Percentiles rank a stretch among this genome's conserved stretches.
phyloP scores from a whole-genome alignment of 2,113 vertebrate species.

The Bujurquina vittata region DNA sequence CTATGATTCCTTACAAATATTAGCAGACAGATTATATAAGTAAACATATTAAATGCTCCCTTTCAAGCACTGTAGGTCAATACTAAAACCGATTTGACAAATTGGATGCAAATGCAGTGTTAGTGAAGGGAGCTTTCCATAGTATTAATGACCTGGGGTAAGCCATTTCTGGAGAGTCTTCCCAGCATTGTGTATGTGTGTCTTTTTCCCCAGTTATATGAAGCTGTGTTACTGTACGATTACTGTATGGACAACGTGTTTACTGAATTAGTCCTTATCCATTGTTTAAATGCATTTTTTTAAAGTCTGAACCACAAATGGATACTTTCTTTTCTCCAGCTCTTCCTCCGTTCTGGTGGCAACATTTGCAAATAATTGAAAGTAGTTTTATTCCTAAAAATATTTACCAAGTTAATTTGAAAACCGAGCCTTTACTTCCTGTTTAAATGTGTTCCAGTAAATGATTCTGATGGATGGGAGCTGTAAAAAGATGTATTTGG shows the following conservation, averaged over 20 bases:
- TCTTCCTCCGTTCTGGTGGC: neutral
- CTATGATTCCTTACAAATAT: neutral
- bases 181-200: slow-evolving; percentile 48
- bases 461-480: neutral
- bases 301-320: neutral
- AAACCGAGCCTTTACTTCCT: neutral
- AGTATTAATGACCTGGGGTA: neutral
- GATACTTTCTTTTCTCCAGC: neutral
- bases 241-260: slow-evolving; percentile 68
- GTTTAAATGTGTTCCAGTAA: neutral
- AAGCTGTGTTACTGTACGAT: slow-evolving; percentile 74
- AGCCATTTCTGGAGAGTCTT: slow-evolving; percentile 38
- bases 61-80: neutral
- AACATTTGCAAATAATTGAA: neutral
- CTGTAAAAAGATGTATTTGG: neutral
- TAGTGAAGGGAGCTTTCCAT: neutral
- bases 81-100: neutral
- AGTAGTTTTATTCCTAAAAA: neutral
- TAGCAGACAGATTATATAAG: neutral
- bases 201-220: slow-evolving; percentile 73
- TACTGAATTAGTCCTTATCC: slow-evolving; percentile 29
- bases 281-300: neutral
- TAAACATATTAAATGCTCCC: neutral
- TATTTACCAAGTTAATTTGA: neutral
- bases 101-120: neutral